Evolutionary conservation across 2,113 vertebrate species (phyloP), one percentile per base, ranked within the genome.

Genomic region (Brachionichthys hirsutus): DNA sequence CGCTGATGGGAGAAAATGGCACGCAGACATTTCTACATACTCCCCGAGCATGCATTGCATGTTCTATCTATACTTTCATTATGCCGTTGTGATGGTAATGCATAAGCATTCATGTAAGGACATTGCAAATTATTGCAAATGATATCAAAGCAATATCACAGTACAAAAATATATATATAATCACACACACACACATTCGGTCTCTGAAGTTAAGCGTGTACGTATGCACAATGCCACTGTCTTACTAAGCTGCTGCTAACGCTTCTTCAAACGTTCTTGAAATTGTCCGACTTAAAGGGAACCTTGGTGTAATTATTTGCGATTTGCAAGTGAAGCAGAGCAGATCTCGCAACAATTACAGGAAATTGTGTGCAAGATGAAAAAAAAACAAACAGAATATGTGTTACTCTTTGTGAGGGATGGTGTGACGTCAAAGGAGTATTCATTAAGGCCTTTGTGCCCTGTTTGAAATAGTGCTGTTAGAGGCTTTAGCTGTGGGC

Each of bases 391-490:
- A 86, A 85, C 82, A 85, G 76, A 79, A 65, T 77, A 67, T 81
- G 77, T 75, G 72, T 69, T 75, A 85, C 68, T 73, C 80, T 87
- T 83, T 87, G 80, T 83, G 64, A 71, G 73, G 67, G 67, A 76
- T 55, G 81, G 65, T 75, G 70, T 44, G 56, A 85, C 90, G 86
- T 89, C 89, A 89, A 89, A 84, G 78, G 89, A 90, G 89, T 85
- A 89, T 92, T 91, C 89, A 92, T 90, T 91, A 91, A 90, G 73
- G 83, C 79, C 79, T 85, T 81, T 85, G 70, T 83, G 83, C 86
- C 81, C 78, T 78, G 80, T 91, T 88, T 85, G 86, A 89, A 88
- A 87, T 71, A 72, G 75, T 78, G 78, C 81, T 75, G 82, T 83
- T 88, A 85, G 70, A 73, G 79, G 78, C 75, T 84, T 78, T 82